phyloP scores from a whole-genome alignment of 37 sponge, comb jelly and placozoan genomes.

The Diacarnus erythraeanus region DNA sequence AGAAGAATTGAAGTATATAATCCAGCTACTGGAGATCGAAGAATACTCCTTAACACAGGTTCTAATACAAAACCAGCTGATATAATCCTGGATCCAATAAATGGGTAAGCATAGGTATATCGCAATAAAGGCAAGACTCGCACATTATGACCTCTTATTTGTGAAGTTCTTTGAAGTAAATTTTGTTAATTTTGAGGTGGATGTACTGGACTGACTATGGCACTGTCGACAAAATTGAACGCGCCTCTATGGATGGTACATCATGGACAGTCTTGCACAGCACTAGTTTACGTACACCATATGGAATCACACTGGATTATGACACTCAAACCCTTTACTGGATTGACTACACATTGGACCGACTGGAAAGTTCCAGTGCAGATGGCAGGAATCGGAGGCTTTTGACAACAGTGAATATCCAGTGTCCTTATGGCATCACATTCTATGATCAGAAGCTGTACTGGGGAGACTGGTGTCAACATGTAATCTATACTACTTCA shows the following conservation, averaged over 20 bases:
- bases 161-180: background rate
- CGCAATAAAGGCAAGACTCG: background rate
- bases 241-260: slow-evolving; percentile 64
- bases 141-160: background rate
- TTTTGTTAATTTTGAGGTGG: background rate
- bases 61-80: slow-evolving; percentile 1
- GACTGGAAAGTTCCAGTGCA: slow-evolving; percentile 16
- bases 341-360: background rate
- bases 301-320: slow-evolving; percentile 15
- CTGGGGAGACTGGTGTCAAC: slow-evolving; percentile 10
- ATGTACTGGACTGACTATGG: slow-evolving; percentile 70
- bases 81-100: slow-evolving; percentile 28
- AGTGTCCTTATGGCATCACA: slow-evolving; percentile 54
- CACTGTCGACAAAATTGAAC: slow-evolving; percentile 22
- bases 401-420: slow-evolving; percentile 1
- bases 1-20: slow-evolving; percentile 22
- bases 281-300: slow-evolving; percentile 19
- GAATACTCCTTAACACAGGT: slow-evolving; percentile 10
- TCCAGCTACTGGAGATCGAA: background rate
- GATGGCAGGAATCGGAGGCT: slow-evolving; percentile 8
- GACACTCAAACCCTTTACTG: slow-evolving; percentile 29
- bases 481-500: background rate
- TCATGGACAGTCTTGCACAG: slow-evolving; percentile 13
- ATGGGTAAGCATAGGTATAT: slow-evolving; percentile 2
- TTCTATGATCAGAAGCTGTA: slow-evolving; percentile 10